phyloP scores from a whole-genome alignment of 2,113 vertebrate genomes.

The Protobothrops flavoviridis region DNA sequence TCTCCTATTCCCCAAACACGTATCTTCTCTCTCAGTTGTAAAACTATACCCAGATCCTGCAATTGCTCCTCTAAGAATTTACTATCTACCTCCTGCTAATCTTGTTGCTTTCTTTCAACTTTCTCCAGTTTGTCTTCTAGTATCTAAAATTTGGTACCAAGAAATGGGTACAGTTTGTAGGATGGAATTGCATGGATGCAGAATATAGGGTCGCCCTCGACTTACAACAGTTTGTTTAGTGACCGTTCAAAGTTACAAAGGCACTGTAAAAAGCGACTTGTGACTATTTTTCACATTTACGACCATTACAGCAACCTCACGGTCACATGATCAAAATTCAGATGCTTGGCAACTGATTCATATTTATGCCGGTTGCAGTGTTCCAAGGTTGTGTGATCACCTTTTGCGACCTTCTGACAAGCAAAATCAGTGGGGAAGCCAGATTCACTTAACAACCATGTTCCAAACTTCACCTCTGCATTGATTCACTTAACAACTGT shows the following conservation, averaged over 20 bases:
- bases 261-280: neutral
- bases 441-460: neutral
- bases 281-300: neutral
- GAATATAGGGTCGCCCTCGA: neutral
- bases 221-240: neutral
- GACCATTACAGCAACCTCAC: neutral
- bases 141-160: neutral
- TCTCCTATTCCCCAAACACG: neutral
- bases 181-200: neutral
- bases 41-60: neutral
- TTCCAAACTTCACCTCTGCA: neutral
- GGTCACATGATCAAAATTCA: neutral
- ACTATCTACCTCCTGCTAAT: neutral
- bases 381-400: neutral
- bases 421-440: neutral
- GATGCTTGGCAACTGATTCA: neutral
- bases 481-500: neutral
- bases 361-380: neutral
- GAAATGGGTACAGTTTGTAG: neutral
- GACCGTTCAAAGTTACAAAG: neutral
- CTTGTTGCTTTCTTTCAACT: neutral
- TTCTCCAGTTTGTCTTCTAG: neutral
- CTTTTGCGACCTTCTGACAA: neutral
- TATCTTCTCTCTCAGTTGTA: neutral
- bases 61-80: neutral